Percentiles rank a stretch among this genome's conserved stretches.
Conservation (phyloP, 2,113 vertebrate genomes). For the Danio rerio region GRCz12tu NC_133177.1:32313501-32314000, state of each 20-base stretch:
- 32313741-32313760: neutral
- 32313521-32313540: conserved; percentile 22
- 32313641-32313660: neutral
- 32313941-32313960: too few relatives aligned
- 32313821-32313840: neutral
- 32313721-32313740: neutral
- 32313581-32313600: neutral
- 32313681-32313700: conserved; percentile 1
- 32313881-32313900: neutral
- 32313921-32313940: neutral
- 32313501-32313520: neutral
- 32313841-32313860: neutral
- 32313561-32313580: neutral
- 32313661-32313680: conserved; percentile 2
- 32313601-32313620: conserved; percentile 6
- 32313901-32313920: neutral
- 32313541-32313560: neutral
- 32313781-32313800: neutral
- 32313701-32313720: neutral
- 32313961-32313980: too few relatives aligned
- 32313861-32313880: neutral
- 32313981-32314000: too few relatives aligned
- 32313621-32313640: conserved; percentile 18
- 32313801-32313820: neutral
- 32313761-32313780: neutral